Base-by-base conservation (phyloP, 1,140 invertebrate species). In the Metopolophium dirhodum region DNA sequence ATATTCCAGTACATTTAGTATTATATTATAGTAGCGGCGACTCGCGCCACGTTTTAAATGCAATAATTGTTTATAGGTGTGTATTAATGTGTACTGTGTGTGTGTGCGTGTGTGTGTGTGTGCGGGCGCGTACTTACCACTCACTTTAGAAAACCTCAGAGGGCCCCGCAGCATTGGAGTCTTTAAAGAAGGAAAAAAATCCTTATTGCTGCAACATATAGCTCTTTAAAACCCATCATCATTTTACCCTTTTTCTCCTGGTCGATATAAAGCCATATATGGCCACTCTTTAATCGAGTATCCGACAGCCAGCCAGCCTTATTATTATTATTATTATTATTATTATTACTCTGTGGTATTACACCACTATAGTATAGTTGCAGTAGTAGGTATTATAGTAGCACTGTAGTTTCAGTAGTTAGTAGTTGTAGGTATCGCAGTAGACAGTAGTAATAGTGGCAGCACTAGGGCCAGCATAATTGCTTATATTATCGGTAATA, bases 101-200 rank as follows among this genome's bases (percentile, higher is more conserved):
- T 82, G 77, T 37, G 68, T 37, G n/a, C 37, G 77, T 82, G 77
- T 37, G 77, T 22, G 77, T 83, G 35, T 18, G 30, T n/a, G 61
- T n/a, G 61, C 61, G 14, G 61, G 4, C 2, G 30, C 61, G 61
- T 77, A 77, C 61, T 77, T 77, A 77, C 61, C n/a, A 77, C 61
- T 77, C 61, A 77, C 61, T 77, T 77, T 77, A 77, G 61, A 77
- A 77, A 77, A 77, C 61, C 30, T 77, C n/a, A 77, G 61, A 77
- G 61, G 61, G 61, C 4, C 61, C 61, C 30, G 61, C 30, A 68
- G 61, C 61, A n/a, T 68, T 68, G 61, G 30, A 77, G 61, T 77
- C 61, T 77, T n/a, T 77, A 77, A 77, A 77, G 61, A 77, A 77
- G 61, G n/a, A 77, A 77, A 68, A 77, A 77, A 77, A 77, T 77